Evolutionary conservation across 2,113 vertebrate genomes (phyloP).

Genomic region (Etheostoma spectabile): DNA sequence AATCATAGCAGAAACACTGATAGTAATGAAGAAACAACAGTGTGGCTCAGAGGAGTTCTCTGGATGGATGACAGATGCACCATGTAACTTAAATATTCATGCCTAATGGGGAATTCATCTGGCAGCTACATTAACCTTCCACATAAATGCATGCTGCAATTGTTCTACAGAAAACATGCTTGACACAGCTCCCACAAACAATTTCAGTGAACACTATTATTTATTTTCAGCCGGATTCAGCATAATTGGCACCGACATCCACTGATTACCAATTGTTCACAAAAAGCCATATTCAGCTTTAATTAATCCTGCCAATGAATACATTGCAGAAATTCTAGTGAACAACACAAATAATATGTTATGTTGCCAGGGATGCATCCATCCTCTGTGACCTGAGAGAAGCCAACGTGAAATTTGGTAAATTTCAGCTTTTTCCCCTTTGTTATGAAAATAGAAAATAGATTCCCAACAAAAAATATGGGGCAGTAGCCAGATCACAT

Average conservation of each 20-base stretch:
- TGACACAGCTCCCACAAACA: conserved; percentile 2
- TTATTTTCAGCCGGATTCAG: conserved; percentile 33
- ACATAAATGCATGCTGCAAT: background rate
- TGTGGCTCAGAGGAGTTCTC: no score
- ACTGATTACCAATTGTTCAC: conserved; percentile 53
- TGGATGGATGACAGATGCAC: background rate
- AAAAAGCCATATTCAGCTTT: conserved; percentile 43
- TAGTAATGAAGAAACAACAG: no score
- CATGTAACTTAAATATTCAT: background rate
- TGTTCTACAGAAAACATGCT: conserved; percentile 5
- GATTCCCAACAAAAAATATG: background rate
- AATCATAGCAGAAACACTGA: no score
- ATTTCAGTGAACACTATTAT: conserved; percentile 13
- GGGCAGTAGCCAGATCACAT: conserved; percentile 1
- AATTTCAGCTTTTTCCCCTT: conserved; percentile 12
- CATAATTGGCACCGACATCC: conserved; percentile 45
- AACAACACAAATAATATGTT: background rate
- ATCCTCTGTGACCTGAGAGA: conserved; percentile 22
- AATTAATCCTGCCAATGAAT: conserved; percentile 45
- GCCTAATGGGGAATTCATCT: background rate
- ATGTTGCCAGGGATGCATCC: conserved; percentile 35
- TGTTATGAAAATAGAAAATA: conserved; percentile 14
- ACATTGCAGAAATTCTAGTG: conserved; percentile 35
- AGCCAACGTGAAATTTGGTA: background rate
- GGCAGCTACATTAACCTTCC: background rate